Evolutionary conservation across 1,140 invertebrate species (phyloP), one percentile per base, ranked within the genome.

Genomic region (Diorhabda carinulata): DNA sequence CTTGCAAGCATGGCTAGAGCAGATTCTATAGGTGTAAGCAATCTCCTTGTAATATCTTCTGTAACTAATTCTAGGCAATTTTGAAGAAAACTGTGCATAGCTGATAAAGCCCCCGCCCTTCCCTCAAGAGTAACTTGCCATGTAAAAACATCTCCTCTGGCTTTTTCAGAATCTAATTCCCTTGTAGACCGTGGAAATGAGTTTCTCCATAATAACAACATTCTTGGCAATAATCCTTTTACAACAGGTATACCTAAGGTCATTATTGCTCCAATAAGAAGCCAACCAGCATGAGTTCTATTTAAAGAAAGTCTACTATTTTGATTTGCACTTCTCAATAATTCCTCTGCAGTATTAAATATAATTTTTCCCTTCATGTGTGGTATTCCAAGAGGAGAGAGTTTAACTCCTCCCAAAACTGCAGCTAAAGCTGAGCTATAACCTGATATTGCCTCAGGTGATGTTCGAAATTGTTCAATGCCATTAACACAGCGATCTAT

Each of bases 111-210:
- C 1, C 98, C 98, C 9, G 97, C 94, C 67, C 98, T 86, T 9
- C 95, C 96, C 85, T 99, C 97, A 60, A 99, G 82, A 2, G 97
- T 98, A 25, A 99, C 94, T 86, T 98, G 96, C 98, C 98, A 99
- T 57, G 97, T 99, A 80, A 99, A 99, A 1, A 95, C 93, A 86
- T 99, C 98, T 5, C 98, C 98, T 69, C 97, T 87, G 0, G 94
- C 92, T 79, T 98, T 98, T 83, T 99, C 97, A 5, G 94, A 95
- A 78, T 99, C 97, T 40, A 99, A 85, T 81, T 99, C 97, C 79
- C 98, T 98, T 43, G 90, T 90, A 0, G 96, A 98, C 57, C 96
- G 86, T 0, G 98, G 97, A 82, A 99, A 99, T 43, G 96, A 97
- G 82, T 98, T 98, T 76, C 96, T 89, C 98, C 98, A 99, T 3